phyloP scores from a whole-genome alignment of 2,113 vertebrate species.

The Eurystomus gularis region DNA sequence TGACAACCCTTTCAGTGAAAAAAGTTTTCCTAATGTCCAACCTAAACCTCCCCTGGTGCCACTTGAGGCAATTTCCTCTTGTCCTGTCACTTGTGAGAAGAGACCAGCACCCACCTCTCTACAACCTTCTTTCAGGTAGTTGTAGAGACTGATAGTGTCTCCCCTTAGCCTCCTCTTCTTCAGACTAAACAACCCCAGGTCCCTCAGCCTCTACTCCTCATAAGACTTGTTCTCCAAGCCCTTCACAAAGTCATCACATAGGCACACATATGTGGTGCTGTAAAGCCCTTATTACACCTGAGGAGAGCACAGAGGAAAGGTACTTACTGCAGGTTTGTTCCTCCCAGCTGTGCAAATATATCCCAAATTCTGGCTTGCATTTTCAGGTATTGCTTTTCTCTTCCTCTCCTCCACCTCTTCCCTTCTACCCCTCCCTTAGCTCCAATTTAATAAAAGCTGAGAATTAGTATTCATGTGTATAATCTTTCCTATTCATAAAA shows the following conservation, averaged over 20 bases:
- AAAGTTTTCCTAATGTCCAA: no score
- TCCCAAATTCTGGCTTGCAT: not conserved
- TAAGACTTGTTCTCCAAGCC: no score
- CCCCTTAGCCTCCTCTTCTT: no score
- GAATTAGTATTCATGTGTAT: not conserved
- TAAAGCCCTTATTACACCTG: not conserved
- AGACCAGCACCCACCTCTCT: no score
- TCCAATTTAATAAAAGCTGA: not conserved
- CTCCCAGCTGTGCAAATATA: not conserved
- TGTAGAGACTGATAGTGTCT: no score
- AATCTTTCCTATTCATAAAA: not conserved
- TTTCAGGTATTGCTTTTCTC: not conserved
- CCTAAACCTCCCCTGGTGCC: no score
- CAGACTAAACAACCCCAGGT: no score
- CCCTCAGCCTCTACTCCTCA: no score
- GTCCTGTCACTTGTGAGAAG: no score
- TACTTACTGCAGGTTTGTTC: not conserved
- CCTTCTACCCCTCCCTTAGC: not conserved
- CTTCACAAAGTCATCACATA: fast-evolving
- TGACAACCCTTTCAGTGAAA: no score
- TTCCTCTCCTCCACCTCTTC: not conserved
- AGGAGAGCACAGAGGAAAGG: not conserved
- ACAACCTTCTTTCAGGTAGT: no score
- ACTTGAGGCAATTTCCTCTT: no score
- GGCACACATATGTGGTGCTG: fast-evolving